Evolutionary conservation across 2,888 invertebrate genomes (phyloP).

Genomic region (Griposia aprilina): DNA sequence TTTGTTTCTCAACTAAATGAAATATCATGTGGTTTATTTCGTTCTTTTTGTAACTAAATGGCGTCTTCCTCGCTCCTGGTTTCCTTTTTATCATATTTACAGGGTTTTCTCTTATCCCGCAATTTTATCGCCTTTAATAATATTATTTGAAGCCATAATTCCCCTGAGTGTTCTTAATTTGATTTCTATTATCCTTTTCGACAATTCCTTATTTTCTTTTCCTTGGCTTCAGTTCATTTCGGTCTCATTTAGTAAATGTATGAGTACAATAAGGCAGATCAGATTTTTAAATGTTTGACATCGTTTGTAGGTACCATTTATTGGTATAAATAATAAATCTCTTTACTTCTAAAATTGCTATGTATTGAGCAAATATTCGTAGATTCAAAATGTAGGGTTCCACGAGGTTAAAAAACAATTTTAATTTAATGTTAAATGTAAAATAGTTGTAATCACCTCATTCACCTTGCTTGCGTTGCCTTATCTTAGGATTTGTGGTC

Average conservation of each 20-base stretch:
- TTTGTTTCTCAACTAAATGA: conserved; percentile 60
- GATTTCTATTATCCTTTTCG: conserved; percentile 35
- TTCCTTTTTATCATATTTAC: conserved; percentile 62
- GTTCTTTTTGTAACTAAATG: conserved; percentile 53
- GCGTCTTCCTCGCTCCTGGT: conserved; percentile 42
- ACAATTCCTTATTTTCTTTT: conserved; percentile 7
- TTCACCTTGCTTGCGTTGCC: background rate
- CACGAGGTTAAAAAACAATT: background rate
- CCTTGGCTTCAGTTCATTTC: background rate
- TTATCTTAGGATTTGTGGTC: too few relatives aligned
- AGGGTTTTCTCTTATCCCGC: conserved; percentile 42
- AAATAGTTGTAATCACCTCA: background rate
- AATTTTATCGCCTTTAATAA: conserved; percentile 65
- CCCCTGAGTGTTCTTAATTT: conserved; percentile 31
- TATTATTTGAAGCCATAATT: conserved; percentile 58
- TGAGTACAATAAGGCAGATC: background rate
- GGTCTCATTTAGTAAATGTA: conserved; percentile 8
- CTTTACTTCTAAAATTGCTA: background rate
- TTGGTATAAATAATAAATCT: background rate
- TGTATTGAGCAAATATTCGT: background rate
- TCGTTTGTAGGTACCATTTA: background rate
- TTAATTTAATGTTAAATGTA: background rate
- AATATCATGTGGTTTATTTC: conserved; percentile 59
- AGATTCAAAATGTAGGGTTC: background rate
- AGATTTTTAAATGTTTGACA: background rate